These are phyloP conservation scores for Anser brachyrhynchus DNA, from an alignment of 2,113 vertebrate genomes.

Conservation along the genomic window DNA sequence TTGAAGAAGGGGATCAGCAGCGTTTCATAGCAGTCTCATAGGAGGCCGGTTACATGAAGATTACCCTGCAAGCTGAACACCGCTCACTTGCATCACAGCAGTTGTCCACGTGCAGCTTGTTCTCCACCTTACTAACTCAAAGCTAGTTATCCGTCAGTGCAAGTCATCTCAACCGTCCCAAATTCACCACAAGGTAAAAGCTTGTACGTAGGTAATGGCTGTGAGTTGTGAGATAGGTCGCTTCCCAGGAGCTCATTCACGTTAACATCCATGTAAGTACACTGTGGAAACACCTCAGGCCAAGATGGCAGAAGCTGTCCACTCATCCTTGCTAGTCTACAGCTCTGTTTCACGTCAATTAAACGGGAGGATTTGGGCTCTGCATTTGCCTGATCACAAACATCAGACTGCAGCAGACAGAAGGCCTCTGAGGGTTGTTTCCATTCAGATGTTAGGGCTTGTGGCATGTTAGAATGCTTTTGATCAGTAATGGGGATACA, in stretches of 20 bases:
- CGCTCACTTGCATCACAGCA: background rate
- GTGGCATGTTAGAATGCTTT: background rate
- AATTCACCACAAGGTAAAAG: background rate
- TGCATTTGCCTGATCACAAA: background rate
- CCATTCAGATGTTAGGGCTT: background rate
- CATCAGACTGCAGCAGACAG: background rate
- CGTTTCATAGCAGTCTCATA: background rate
- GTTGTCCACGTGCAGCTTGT: background rate
- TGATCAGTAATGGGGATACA: background rate
- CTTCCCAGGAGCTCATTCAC: background rate
- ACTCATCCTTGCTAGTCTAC: background rate
- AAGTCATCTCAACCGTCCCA: background rate
- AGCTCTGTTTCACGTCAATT: background rate
- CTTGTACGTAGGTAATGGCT: background rate
- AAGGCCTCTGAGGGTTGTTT: background rate
- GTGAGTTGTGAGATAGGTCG: background rate
- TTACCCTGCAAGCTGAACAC: background rate
- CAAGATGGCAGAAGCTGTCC: background rate
- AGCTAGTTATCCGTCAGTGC: background rate
- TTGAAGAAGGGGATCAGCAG: background rate
- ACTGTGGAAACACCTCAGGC: background rate
- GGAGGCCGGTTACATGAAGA: background rate
- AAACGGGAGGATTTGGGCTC: background rate
- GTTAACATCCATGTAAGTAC: background rate
- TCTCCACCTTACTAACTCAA: background rate